Percentiles rank a stretch among this genome's conserved stretches.
Evolutionary conservation across 2,888 invertebrate species (phyloP).

Genomic region (Drosophila tripunctata): DNA sequence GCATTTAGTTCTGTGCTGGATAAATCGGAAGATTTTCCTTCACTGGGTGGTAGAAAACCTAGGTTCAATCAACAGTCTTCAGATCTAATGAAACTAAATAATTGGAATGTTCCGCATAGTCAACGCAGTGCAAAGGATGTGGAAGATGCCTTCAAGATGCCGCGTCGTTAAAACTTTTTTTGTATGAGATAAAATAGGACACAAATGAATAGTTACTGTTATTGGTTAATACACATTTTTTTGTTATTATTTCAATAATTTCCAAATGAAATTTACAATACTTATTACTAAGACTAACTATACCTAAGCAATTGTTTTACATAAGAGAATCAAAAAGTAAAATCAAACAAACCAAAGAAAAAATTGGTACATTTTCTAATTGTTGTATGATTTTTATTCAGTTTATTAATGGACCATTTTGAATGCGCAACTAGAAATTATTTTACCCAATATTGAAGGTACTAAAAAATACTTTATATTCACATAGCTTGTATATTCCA

Average conservation of each 20-base stretch:
- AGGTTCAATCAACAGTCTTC: not conserved
- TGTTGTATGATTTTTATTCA: no score
- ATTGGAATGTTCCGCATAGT: conserved; percentile 24
- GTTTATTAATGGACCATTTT: no score
- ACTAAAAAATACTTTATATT: no score
- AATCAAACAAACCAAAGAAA: not conserved
- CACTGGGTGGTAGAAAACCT: conserved; percentile 13
- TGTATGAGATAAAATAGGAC: not conserved
- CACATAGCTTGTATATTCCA: no score
- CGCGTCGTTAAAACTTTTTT: not conserved
- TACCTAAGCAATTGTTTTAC: no score
- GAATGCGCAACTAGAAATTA: no score
- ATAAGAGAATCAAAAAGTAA: not conserved
- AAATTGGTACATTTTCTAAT: not conserved
- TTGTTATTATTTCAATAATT: not conserved
- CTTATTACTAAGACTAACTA: no score
- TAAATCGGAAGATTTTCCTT: conserved; percentile 32
- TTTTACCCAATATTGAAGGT: no score
- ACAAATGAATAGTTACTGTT: not conserved
- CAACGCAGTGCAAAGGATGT: not conserved
- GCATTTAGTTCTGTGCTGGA: conserved; percentile 8
- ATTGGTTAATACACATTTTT: not conserved
- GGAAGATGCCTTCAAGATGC: conserved; percentile 27
- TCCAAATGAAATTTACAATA: not conserved
- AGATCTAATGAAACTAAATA: not conserved